A percentile compares a stretch with the other conserved stretches of the same genome.
These are phyloP conservation scores for Galeruca laticollis DNA, from an alignment of 2,888 invertebrate species.

Conservation along the genomic window DNA sequence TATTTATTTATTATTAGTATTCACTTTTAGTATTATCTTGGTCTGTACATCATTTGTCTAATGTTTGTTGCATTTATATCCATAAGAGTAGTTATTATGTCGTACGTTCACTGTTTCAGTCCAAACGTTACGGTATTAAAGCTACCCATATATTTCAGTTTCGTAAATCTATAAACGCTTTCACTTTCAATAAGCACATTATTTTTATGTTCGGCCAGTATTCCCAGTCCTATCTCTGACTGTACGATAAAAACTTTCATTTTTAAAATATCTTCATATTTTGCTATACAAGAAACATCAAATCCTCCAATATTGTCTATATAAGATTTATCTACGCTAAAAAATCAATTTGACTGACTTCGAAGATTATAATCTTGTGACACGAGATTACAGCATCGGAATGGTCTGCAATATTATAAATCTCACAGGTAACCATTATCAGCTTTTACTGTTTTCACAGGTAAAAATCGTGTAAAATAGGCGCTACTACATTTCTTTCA, in stretches of 20 bases:
- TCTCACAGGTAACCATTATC: conserved; percentile 6
- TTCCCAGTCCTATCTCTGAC: too few relatives aligned
- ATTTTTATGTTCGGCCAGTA: too few relatives aligned
- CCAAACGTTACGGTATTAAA: too few relatives aligned
- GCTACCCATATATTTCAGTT: too few relatives aligned
- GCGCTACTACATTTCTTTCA: conserved; percentile 22
- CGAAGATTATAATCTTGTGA: conserved; percentile 5
- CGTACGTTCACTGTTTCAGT: too few relatives aligned
- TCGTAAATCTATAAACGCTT: too few relatives aligned
- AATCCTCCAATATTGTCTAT: neutral
- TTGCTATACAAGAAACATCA: neutral
- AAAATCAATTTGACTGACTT: conserved; percentile 2
- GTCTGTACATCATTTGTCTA: too few relatives aligned
- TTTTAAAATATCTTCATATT: neutral
- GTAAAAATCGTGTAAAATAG: conserved; percentile 27
- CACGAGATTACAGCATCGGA: neutral
- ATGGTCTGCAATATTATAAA: conserved; percentile 22
- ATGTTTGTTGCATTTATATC: too few relatives aligned
- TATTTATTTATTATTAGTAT: too few relatives aligned
- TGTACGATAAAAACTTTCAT: neutral
- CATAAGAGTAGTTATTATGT: too few relatives aligned
- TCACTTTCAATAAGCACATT: too few relatives aligned
- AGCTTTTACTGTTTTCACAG: conserved; percentile 23
- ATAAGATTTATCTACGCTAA: neutral
- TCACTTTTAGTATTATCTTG: too few relatives aligned